These are phyloP conservation scores for Petrocephalus schoutedeni DNA, from an alignment of 2,797 vertebrate genomes.

Conservation along the genomic window DNA sequence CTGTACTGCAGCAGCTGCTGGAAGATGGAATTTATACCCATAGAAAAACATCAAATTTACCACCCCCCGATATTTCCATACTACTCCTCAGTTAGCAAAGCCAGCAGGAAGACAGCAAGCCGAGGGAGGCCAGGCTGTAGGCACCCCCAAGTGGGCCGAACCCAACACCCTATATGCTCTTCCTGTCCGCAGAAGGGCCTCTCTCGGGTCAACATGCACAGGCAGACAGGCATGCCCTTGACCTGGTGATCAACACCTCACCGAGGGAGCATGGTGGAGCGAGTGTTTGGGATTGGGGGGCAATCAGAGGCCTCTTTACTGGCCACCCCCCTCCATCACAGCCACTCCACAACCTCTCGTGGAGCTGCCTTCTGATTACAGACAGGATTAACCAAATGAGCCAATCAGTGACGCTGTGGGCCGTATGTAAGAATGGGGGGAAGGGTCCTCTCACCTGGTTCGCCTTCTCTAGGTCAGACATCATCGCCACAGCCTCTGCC, in stretches of 20 bases:
- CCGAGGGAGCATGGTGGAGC: neutral
- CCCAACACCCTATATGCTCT: neutral
- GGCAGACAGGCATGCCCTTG: neutral
- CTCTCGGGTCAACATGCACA: neutral
- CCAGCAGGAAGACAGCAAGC: neutral
- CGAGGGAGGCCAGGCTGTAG: neutral
- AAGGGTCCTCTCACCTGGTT: conserved; percentile 61
- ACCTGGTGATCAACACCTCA: neutral
- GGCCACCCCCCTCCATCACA: neutral
- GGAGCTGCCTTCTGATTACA: neutral
- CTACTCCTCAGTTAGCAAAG: neutral
- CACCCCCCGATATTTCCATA: neutral
- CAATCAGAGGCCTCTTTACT: neutral
- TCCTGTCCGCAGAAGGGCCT: neutral
- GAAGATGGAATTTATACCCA: neutral
- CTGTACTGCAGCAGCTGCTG: neutral
- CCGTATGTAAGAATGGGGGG: neutral
- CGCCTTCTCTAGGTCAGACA: conserved; percentile 74
- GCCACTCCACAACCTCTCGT: neutral
- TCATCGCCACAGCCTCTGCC: conserved; percentile 71
- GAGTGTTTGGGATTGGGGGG: neutral
- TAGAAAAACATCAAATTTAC: neutral
- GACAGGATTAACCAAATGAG: neutral
- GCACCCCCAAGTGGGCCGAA: neutral
- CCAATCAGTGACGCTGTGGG: neutral